Evolutionary conservation across 2,113 vertebrate species (phyloP).

Genomic region (Pampusana beccarii): DNA sequence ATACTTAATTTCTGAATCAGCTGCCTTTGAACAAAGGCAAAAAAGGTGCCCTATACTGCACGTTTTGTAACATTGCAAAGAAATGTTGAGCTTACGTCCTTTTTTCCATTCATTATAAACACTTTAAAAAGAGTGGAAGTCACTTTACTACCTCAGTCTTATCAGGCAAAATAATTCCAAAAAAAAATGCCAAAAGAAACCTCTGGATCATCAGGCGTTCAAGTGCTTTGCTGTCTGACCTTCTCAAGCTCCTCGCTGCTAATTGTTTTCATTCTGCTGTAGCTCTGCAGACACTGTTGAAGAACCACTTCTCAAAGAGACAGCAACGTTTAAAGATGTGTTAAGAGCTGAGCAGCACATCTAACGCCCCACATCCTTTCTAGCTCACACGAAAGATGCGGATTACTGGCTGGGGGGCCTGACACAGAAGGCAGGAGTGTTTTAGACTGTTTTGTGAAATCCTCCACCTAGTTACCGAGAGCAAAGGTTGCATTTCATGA

Average conservation of each 20-base stretch:
- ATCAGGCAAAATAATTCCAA: not conserved
- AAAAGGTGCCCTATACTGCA: not conserved
- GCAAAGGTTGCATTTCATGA: not conserved
- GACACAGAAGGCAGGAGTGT: not conserved
- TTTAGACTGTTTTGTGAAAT: not conserved
- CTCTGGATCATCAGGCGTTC: not conserved
- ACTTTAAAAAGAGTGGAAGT: not conserved
- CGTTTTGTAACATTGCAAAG: not conserved
- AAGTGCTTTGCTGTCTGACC: not conserved
- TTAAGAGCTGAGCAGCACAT: not conserved
- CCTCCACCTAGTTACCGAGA: not conserved
- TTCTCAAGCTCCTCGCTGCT: not conserved
- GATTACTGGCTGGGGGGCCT: not conserved
- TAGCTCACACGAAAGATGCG: not conserved
- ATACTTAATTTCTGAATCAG: not conserved
- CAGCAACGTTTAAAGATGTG: not conserved
- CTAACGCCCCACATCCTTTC: not conserved
- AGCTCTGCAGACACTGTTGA: not conserved
- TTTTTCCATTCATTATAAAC: not conserved
- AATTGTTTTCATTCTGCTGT: not conserved
- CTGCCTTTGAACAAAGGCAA: not conserved
- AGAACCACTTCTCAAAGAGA: not conserved
- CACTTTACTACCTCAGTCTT: not conserved
- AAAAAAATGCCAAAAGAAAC: not conserved
- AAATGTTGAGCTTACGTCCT: not conserved